These are phyloP conservation scores for Florisuga fusca DNA, from an alignment of 2,797 vertebrate species.

Conservation along the genomic window DNA sequence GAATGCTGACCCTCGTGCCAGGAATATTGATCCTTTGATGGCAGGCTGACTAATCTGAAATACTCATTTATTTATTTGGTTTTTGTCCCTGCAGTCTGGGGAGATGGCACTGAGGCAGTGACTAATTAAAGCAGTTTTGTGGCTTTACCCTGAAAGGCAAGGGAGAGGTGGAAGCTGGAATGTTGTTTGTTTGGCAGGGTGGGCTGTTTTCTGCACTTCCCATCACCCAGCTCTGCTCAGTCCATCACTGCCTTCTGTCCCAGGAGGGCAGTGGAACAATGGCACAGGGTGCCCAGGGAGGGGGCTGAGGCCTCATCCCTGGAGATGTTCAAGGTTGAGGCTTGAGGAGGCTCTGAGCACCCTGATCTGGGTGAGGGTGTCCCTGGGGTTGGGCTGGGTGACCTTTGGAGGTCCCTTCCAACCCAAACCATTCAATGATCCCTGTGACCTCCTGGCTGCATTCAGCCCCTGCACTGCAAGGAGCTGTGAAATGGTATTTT, in stretches of 20 bases:
- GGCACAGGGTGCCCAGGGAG: too few relatives aligned
- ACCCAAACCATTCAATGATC: too few relatives aligned
- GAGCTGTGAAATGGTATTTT: background rate
- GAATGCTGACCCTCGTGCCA: background rate
- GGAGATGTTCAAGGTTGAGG: too few relatives aligned
- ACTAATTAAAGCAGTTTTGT: background rate
- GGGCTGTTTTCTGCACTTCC: background rate
- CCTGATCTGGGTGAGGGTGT: too few relatives aligned
- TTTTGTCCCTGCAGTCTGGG: background rate
- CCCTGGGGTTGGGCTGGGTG: too few relatives aligned
- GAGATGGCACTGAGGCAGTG: background rate
- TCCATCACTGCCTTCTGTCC: background rate
- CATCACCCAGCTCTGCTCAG: background rate
- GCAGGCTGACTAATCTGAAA: background rate
- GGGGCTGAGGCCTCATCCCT: too few relatives aligned
- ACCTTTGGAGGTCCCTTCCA: too few relatives aligned
- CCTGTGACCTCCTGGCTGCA: background rate
- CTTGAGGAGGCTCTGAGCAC: too few relatives aligned
- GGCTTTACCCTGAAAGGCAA: background rate
- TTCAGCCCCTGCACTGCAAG: background rate
- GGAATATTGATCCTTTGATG: constrained; percentile 37
- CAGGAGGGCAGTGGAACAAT: too few relatives aligned
- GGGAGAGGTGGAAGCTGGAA: constrained; percentile 2
- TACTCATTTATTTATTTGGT: background rate
- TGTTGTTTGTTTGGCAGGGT: constrained; percentile 39